Percentiles rank a stretch among this genome's conserved stretches.
Conservation (phyloP, 2,888 invertebrate genomes). For the Belgica antarctica region DNA sequence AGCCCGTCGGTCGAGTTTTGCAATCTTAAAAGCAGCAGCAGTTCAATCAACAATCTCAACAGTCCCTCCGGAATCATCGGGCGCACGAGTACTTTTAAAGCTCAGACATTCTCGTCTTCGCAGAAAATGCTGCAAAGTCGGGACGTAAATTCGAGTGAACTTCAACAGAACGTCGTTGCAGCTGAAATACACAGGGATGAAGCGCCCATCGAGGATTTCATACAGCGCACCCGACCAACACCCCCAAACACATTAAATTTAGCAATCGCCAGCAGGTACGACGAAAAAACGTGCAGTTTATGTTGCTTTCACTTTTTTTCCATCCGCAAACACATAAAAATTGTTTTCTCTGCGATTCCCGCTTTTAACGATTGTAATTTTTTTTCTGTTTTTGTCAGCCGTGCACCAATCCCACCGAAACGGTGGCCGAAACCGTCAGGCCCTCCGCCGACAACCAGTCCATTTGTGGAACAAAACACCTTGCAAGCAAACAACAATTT, state of each 20-base stretch:
- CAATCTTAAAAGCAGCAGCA: constrained; percentile 40
- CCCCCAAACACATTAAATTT: constrained; percentile 81
- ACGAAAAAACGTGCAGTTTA: constrained; percentile 10
- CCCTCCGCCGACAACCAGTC: constrained; percentile 53
- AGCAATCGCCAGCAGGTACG: constrained; percentile 44
- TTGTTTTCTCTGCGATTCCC: not conserved
- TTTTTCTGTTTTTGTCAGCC: constrained; percentile 51
- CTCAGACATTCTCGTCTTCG: constrained; percentile 29
- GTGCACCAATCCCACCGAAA: constrained; percentile 80
- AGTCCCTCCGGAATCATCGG: constrained; percentile 48
- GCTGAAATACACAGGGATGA: constrained; percentile 44
- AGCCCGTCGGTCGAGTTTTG: constrained; percentile 64
- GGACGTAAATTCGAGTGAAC: constrained; percentile 28
- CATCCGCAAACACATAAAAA: not conserved
- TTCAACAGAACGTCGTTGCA: constrained; percentile 23
- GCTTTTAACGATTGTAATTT: constrained; percentile 6
- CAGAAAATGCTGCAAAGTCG: constrained; percentile 12
- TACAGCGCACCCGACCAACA: constrained; percentile 70
- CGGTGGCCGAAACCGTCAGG: constrained; percentile 78
- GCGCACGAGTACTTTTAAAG: constrained; percentile 46
- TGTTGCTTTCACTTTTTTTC: constrained; percentile 9
- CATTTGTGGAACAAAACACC: constrained; percentile 52
- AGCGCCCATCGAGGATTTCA: constrained; percentile 56
- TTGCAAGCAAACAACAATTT: constrained; percentile 67
- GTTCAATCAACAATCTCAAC: constrained; percentile 44